Evolutionary conservation across 1,140 invertebrate species (phyloP), one percentile per base, ranked within the genome.

Genomic region (Drosophila pseudoananassae): DNA sequence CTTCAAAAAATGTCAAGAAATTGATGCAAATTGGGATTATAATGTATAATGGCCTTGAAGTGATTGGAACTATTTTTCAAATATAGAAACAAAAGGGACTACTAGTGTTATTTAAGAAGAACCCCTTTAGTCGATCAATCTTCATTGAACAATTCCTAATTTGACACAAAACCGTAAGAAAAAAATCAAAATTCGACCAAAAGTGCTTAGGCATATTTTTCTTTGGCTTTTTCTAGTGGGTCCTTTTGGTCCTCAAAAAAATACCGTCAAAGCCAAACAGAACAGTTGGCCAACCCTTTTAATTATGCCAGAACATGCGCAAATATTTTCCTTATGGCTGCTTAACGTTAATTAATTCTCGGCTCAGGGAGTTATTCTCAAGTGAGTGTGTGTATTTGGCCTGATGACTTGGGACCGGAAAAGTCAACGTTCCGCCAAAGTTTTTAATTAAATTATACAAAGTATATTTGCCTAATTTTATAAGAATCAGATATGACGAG

Each of bases 361-460:
- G 50, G 77, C 74, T 87, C 54, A 73, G 56, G 63, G 53, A 43
- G 10, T 36, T 36, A 38, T 33, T 25, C 60, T 78, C 63, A 65
- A 78, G 14, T 29, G 43, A 49, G 33, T 73, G 47, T 33, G 61
- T 58, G 56, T 65, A 33, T 71, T 59, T 85, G 77, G 77, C 82
- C 79, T 78, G 69, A 38, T 65, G 74, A 65, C 75, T 78, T 83
- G 64, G 69, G 79, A 17, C 53, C 69, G 55, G 72, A 76, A 78
- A 76, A 87, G 75, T 87, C 78, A 87, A 58, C 47, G 74, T 66
- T 64, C 38, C 17, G 25, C 36, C 55, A 72, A 87, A 84, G 70
- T 83, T 87, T 87, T 78, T 82, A 87, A 87, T 87, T 87, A 87
- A 82, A 87, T 87, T 78, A 88, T 64, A 70, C 71, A 73, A 78